Evolutionary conservation across 2,113 vertebrate species (phyloP).

Genomic region (Riparia riparia): DNA sequence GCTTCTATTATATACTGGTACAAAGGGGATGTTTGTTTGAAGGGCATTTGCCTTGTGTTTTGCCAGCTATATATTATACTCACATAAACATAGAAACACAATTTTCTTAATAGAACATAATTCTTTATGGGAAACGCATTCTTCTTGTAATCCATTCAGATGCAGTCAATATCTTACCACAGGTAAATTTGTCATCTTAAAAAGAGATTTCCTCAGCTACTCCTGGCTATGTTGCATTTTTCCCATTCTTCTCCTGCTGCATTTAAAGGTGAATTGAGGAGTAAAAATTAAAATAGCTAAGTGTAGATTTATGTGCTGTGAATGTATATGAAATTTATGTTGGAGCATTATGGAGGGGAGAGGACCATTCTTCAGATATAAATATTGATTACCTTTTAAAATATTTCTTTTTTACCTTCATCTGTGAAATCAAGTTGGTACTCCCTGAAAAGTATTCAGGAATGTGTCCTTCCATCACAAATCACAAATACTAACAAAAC

Average conservation of each 20-base stretch:
- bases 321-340: neutral
- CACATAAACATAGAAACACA: fast-evolving
- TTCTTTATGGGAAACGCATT: neutral
- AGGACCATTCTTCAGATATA: neutral
- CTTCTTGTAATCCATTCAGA: neutral
- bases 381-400: neutral
- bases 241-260: neutral
- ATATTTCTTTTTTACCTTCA: neutral
- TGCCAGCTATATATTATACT: neutral
- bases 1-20: neutral
- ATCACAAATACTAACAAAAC: neutral
- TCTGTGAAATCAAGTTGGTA: neutral
- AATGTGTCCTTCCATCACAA: neutral
- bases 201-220: neutral
- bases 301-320: neutral
- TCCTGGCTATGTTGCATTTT: neutral
- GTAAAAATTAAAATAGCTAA: neutral
- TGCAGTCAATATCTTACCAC: neutral
- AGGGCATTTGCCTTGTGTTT: neutral
- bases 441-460: neutral
- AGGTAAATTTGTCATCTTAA: neutral
- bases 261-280: neutral
- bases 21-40: neutral
- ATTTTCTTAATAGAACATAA: neutral
- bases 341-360: neutral